A percentile compares a stretch with the other conserved stretches of the same genome.
phyloP scores from a whole-genome alignment of 2,888 invertebrate species.

The Drosophila demipolita region DNA sequence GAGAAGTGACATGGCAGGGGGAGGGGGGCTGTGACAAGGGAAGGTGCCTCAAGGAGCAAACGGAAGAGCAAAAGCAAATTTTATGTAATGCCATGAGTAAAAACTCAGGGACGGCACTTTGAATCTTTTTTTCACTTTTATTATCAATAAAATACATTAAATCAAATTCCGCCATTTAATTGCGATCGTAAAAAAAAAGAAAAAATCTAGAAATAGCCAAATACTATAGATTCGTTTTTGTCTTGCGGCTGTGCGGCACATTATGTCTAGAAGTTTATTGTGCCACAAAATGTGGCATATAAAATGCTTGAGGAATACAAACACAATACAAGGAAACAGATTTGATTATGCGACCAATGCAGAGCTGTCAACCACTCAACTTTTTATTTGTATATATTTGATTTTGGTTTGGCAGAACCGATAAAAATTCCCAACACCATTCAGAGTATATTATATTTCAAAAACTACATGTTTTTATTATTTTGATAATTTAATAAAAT shows the following conservation, averaged over 20 bases:
- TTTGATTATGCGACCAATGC: slow-evolving; percentile 38
- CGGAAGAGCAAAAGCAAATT: slow-evolving; percentile 48
- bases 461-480: background rate
- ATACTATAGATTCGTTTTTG: slow-evolving; percentile 25
- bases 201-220: slow-evolving; percentile 1
- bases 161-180: slow-evolving; percentile 76
- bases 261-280: slow-evolving; percentile 24
- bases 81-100: slow-evolving; percentile 54
- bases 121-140: slow-evolving; percentile 51
- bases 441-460: background rate
- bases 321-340: slow-evolving; percentile 7
- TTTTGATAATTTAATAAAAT: background rate
- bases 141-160: slow-evolving; percentile 79
- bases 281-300: slow-evolving; percentile 53
- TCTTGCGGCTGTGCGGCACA: slow-evolving; percentile 33
- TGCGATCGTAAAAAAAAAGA: slow-evolving; percentile 70
- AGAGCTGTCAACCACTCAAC: slow-evolving; percentile 20
- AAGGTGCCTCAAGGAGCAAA: slow-evolving; percentile 11
- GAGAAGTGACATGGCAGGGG: background rate
- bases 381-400: slow-evolving; percentile 19
- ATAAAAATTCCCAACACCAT: background rate
- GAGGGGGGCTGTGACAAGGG: background rate
- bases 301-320: slow-evolving; percentile 3
- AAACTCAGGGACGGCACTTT: slow-evolving; percentile 47
- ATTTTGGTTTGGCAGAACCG: slow-evolving; percentile 11